These are phyloP conservation scores for Callorhinus ursinus DNA, from an alignment of 2,113 vertebrate species.

Conservation along the genomic window DNA sequence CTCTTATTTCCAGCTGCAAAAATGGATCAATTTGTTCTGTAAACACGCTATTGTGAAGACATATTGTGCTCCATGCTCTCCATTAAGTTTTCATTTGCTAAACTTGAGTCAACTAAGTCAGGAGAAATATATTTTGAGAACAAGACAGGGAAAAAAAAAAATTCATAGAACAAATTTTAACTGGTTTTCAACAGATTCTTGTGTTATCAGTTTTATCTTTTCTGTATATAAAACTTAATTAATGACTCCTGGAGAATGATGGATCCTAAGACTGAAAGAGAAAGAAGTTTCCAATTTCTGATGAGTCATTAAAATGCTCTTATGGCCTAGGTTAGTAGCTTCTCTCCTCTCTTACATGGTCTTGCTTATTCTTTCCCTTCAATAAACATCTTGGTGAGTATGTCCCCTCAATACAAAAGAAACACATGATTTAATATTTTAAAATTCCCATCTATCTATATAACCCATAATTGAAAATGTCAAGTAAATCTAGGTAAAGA, in stretches of 20 bases:
- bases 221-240: neutral
- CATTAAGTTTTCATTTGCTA: conserved; percentile 54
- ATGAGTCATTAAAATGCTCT: neutral
- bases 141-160: neutral
- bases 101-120: conserved; percentile 38
- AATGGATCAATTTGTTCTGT: neutral
- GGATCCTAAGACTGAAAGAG: neutral
- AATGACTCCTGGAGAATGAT: neutral
- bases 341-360: neutral
- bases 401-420: neutral
- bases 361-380: neutral
- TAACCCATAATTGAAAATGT: neutral
- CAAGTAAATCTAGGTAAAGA: neutral
- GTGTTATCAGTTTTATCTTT: neutral
- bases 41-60: conserved; percentile 29
- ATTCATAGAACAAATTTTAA: neutral
- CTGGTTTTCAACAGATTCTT: neutral
- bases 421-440: neutral
- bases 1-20: conserved; percentile 13
- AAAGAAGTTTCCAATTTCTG: conserved; percentile 19
- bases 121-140: conserved; percentile 37
- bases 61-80: neutral
- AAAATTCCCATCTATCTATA: neutral
- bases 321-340: neutral
- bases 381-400: neutral